Evolutionary conservation across 2,888 invertebrate genomes (phyloP).

Genomic region (Erebia palarica): DNA sequence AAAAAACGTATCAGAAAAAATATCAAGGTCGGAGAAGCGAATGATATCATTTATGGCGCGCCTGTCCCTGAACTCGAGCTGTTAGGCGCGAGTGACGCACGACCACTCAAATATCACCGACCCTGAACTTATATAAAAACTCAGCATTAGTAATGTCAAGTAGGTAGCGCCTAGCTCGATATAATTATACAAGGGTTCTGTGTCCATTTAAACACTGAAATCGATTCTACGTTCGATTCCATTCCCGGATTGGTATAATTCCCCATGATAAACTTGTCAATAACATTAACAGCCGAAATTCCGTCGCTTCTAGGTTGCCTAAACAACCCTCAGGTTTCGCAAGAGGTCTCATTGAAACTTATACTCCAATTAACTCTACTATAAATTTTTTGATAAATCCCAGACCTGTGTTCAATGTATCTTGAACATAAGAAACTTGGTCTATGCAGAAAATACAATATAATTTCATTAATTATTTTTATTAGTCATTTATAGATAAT

Average conservation of each 20-base stretch:
- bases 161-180: constrained; percentile 44
- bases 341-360: too few relatives aligned
- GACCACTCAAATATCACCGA: constrained; percentile 52
- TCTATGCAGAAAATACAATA: neutral
- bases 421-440: neutral
- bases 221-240: too few relatives aligned
- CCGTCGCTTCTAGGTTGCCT: too few relatives aligned
- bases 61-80: constrained; percentile 75
- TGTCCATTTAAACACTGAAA: too few relatives aligned
- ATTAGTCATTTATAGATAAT: neutral
- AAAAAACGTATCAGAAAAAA: constrained; percentile 75
- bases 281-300: too few relatives aligned
- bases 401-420: too few relatives aligned
- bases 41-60: constrained; percentile 78
- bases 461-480: neutral
- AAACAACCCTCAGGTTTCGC: too few relatives aligned
- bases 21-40: constrained; percentile 70
- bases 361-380: too few relatives aligned
- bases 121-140: constrained; percentile 63
- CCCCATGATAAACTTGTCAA: too few relatives aligned
- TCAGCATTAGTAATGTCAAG: constrained; percentile 57
- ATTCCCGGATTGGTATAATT: too few relatives aligned
- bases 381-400: too few relatives aligned
- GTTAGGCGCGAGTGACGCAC: constrained; percentile 72
- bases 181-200: neutral